phyloP scores from a whole-genome alignment of 2,113 vertebrate genomes.

The Tragelaphus buxtoni region DNA sequence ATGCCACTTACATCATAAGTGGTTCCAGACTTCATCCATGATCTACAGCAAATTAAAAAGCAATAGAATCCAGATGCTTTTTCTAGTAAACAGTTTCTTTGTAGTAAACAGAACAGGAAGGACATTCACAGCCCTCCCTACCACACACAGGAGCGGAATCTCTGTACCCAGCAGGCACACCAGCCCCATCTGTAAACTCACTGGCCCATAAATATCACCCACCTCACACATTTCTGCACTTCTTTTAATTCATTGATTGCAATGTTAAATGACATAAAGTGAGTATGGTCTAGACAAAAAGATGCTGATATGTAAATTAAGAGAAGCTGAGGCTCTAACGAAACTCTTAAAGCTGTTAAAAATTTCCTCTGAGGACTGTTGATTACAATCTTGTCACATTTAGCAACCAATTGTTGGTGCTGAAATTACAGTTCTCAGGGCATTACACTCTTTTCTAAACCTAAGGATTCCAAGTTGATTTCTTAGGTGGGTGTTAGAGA shows the following conservation, averaged over 20 bases:
- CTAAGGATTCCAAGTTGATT: background rate
- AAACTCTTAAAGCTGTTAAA: background rate
- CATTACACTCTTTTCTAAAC: background rate
- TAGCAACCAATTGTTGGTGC: no score
- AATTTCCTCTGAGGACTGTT: background rate
- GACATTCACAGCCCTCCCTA: background rate
- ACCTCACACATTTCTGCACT: accelerated
- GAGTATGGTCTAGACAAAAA: background rate
- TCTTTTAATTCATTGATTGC: background rate
- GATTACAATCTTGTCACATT: background rate
- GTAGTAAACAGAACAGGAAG: constrained; percentile 54
- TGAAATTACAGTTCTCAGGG: background rate
- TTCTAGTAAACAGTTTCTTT: constrained; percentile 65
- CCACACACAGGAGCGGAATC: background rate
- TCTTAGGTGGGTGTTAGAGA: background rate
- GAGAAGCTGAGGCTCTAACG: background rate
- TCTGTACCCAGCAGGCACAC: accelerated
- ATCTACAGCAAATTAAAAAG: constrained; percentile 57
- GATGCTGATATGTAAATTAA: background rate
- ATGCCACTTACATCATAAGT: constrained; percentile 68
- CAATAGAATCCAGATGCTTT: constrained; percentile 70
- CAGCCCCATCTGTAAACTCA: accelerated
- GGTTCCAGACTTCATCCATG: constrained; percentile 66
- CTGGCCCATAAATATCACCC: background rate
- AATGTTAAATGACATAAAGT: background rate